A percentile compares a stretch with the other conserved stretches of the same genome.
Conservation (phyloP, 2,797 vertebrate species). For the Smutsia temminckii region DNA sequence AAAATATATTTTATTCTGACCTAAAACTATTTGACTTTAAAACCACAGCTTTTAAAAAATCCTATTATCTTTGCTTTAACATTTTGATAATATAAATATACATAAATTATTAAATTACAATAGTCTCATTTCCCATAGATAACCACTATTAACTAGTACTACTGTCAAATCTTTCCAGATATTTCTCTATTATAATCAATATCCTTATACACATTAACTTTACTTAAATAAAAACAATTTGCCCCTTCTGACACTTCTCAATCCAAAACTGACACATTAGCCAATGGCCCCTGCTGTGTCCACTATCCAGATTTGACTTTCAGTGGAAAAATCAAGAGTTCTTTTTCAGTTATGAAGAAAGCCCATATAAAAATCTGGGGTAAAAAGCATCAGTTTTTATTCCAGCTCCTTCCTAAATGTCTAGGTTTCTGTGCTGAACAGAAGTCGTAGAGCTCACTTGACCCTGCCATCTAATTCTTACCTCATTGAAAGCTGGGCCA, state of each 20-base stretch:
- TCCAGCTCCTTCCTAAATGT: conserved; percentile 43
- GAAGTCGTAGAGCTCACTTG: conserved; percentile 38
- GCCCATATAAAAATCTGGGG: background rate
- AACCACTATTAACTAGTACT: background rate
- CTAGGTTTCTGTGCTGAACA: conserved; percentile 3
- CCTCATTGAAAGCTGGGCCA: conserved; percentile 7
- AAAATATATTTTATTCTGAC: conserved; percentile 35
- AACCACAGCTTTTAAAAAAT: background rate
- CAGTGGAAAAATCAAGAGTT: background rate
- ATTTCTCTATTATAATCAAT: conserved; percentile 26
- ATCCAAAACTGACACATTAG: conserved; percentile 26
- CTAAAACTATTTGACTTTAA: conserved; percentile 20
- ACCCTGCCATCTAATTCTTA: conserved; percentile 19
- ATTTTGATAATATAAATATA: conserved; percentile 9
- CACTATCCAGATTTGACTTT: background rate
- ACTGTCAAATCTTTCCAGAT: background rate
- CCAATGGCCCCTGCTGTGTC: background rate
- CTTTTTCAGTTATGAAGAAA: background rate
- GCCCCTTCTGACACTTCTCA: background rate
- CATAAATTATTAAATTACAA: background rate
- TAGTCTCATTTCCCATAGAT: conserved; percentile 32
- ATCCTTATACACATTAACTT: background rate
- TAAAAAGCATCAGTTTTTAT: background rate
- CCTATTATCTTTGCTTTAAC: conserved; percentile 18
- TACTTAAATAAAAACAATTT: background rate